Evolutionary conservation across 2,888 invertebrate species (phyloP).

Genomic region (Brachypalpus laphriformis): DNA sequence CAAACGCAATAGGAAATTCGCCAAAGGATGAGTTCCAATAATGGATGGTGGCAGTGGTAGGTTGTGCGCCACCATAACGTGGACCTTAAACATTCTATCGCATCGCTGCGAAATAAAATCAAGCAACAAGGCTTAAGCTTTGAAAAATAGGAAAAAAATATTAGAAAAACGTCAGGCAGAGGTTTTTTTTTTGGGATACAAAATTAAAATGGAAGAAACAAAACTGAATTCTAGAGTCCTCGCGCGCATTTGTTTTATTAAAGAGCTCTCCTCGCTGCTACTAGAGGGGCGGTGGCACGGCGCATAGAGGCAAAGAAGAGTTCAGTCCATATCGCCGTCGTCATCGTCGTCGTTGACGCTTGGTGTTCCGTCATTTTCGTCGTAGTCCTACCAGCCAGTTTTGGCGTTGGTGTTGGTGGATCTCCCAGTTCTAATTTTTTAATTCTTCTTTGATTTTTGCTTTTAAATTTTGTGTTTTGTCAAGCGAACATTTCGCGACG

Average conservation of each 20-base stretch:
- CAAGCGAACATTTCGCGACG: slow-evolving; percentile 72
- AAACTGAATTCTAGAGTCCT: slow-evolving; percentile 66
- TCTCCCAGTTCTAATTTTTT: slow-evolving; percentile 72
- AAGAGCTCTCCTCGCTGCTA: slow-evolving; percentile 59
- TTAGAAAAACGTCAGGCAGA: slow-evolving; percentile 38
- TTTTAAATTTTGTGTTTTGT: slow-evolving; percentile 73
- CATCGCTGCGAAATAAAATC: slow-evolving; percentile 68
- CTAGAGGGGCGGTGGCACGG: not conserved
- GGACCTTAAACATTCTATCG: slow-evolving; percentile 73
- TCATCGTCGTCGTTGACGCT: slow-evolving; percentile 11
- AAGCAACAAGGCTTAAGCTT: slow-evolving; percentile 71
- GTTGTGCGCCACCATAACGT: slow-evolving; percentile 44
- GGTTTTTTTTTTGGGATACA: slow-evolving; percentile 26
- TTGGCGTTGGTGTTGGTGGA: slow-evolving; percentile 17
- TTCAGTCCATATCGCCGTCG: slow-evolving; percentile 22
- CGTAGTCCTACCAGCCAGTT: slow-evolving; percentile 14
- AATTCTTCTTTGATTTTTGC: slow-evolving; percentile 73
- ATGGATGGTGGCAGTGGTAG: slow-evolving; percentile 56
- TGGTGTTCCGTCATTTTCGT: slow-evolving; percentile 42
- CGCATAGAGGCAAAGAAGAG: slow-evolving; percentile 20
- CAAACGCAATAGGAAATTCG: slow-evolving; percentile 68
- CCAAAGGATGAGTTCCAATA: slow-evolving; percentile 71
- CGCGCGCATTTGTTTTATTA: slow-evolving; percentile 71
- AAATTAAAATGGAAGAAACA: slow-evolving; percentile 49
- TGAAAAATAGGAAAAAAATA: slow-evolving; percentile 55